Conservation (phyloP, 2,797 vertebrate genomes). For the Melanotaenia boesemani region DNA sequence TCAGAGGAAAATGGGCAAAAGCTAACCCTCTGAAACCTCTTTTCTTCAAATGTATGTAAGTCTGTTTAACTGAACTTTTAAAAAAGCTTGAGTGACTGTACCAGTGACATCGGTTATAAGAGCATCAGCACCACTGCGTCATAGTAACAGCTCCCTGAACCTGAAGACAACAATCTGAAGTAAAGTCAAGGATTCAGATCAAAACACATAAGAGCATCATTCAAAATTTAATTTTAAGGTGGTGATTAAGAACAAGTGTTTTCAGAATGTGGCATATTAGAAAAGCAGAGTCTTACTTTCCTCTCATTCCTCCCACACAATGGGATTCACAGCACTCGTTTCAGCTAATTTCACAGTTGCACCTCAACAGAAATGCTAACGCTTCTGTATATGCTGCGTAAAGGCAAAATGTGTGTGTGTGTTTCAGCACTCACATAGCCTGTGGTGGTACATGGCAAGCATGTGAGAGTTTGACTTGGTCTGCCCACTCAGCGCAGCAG, state of each 20-base stretch:
- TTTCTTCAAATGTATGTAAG: background rate
- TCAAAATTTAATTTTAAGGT: background rate
- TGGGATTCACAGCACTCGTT: constrained; percentile 31
- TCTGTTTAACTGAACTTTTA: background rate
- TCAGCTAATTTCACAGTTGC: constrained; percentile 37
- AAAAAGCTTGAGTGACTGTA: no score
- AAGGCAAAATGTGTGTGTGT: constrained; percentile 5
- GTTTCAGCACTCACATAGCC: constrained; percentile 23
- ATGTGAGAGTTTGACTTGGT: constrained; percentile 43
- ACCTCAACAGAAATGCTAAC: constrained; percentile 23
- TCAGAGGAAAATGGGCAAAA: no score
- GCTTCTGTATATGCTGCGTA: background rate
- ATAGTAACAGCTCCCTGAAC: background rate
- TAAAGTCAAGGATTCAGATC: background rate
- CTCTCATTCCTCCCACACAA: constrained; percentile 35
- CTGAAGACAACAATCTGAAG: background rate
- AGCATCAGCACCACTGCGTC: background rate
- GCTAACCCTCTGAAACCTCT: no score
- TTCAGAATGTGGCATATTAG: background rate
- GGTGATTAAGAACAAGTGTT: background rate
- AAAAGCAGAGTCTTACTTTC: constrained; percentile 17
- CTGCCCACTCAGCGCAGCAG: constrained; percentile 52
- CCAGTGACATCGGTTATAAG: no score
- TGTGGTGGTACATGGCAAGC: constrained; percentile 35
- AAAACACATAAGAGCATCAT: background rate